Base-by-base conservation (phyloP, 2,113 vertebrate genomes). In the Mellivora capensis region DNA sequence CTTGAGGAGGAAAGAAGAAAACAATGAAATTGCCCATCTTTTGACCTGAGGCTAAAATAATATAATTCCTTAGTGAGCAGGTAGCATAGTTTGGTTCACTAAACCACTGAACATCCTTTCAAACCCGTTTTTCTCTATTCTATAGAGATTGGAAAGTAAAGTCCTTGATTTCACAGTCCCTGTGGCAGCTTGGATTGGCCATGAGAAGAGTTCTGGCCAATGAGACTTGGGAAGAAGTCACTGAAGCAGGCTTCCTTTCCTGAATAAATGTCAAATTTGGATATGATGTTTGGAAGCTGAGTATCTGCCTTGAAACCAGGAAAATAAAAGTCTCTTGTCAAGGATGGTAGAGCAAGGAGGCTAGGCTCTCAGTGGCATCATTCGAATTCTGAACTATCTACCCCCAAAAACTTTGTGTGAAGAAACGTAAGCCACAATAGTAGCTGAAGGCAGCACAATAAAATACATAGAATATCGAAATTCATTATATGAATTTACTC, bases 141-240 rank as follows among this genome's bases (percentile, higher is more conserved):
- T 81, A 25, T 67, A 91, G 37, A 85, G 21, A 91, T 62, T 90
- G 10, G 27, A 94, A 97, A 93, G 47, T 67, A 74, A 59, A 62
- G 13, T 71, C 20, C 61, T 96, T 91, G n/a, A 94, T 85, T 80
- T 93, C 31, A 91, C 20, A 93, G 49, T n/a, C 61, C 87, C 31
- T 76, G 42, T 54, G 67, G 62, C 2, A 76, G 42, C 29, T 87
- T 79, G 6, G 3, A 1, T 57, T 84, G n/a, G 4, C 74, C 67
- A 81, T 47, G 7, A 86, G 12, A 37, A 81, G 69, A 94, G 62
- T 57, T 87, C 10, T 80, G 59, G 62, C 37, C 34, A 76, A 3
- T 95, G 71, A 77, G 27, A 91, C 85, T 91, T 76, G 62, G 17
- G 54, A 87, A 91, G 10, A 87, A 59, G 47, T 76, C 82, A 85